phyloP scores from a whole-genome alignment of 2,888 invertebrate genomes.

The Bimastos eiseni region DNA sequence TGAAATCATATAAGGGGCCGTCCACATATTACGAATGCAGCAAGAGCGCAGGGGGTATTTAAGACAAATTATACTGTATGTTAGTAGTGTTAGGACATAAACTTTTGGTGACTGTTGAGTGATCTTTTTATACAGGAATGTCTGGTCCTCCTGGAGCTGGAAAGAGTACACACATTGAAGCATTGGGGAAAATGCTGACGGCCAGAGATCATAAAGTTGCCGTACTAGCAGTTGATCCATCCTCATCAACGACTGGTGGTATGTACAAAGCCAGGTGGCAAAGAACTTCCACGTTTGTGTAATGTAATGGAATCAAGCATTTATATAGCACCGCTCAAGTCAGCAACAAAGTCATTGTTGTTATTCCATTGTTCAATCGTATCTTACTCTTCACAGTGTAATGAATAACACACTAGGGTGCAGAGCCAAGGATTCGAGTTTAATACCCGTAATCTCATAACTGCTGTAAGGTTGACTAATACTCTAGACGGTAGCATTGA shows the following conservation, averaged over 20 bases:
- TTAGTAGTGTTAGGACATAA: background rate
- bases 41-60: background rate
- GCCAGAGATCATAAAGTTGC: constrained; percentile 64
- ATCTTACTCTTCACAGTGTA: too few species aligned
- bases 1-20: too few species aligned
- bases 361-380: too few species aligned
- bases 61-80: background rate
- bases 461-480: too few species aligned
- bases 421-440: too few species aligned
- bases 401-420: too few species aligned
- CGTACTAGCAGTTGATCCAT: constrained; percentile 69
- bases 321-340: too few species aligned
- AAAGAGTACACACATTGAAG: constrained; percentile 69
- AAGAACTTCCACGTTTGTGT: too few species aligned
- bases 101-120: background rate
- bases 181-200: constrained; percentile 66
- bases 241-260: constrained; percentile 68
- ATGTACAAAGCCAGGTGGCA: constrained; percentile 17
- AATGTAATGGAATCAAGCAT: background rate
- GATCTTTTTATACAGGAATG: constrained; percentile 59
- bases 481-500: too few species aligned
- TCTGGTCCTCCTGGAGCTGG: constrained; percentile 71
- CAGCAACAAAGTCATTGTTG: too few species aligned
- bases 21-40: too few species aligned
- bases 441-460: too few species aligned